These are phyloP conservation scores for Melieria crassipennis DNA, from an alignment of 2,888 invertebrate species.

Conservation along the genomic window DNA sequence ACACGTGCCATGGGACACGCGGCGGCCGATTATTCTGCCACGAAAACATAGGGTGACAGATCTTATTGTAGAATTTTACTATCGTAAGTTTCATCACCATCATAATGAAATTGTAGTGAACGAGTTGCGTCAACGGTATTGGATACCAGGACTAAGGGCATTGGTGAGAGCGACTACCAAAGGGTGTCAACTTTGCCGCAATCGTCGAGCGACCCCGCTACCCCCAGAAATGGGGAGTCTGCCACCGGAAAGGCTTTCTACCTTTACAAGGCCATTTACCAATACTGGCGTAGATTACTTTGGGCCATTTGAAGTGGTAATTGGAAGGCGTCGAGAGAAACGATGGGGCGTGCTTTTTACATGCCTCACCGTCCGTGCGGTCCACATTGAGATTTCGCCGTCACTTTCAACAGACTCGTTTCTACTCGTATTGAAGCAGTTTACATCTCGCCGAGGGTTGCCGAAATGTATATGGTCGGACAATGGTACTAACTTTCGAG, in stretches of 20 bases:
- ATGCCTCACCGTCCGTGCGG: conserved; percentile 26
- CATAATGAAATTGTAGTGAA: conserved; percentile 9
- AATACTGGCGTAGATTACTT: conserved; percentile 4
- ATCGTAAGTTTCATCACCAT: conserved; percentile 2
- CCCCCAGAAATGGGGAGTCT: conserved; percentile 3
- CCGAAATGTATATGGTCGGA: conserved; percentile 7
- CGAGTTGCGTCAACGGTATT: background rate
- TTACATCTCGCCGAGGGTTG: conserved; percentile 33
- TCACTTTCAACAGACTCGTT: conserved; percentile 34
- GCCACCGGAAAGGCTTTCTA: background rate
- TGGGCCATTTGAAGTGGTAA: background rate
- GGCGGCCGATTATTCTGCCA: conserved; percentile 5
- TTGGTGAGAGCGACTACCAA: background rate
- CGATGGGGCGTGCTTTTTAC: background rate
- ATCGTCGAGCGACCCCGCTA: background rate
- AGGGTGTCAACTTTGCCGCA: background rate
- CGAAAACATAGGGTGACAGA: background rate
- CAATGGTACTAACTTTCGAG: conserved; percentile 8
- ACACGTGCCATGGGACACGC: background rate
- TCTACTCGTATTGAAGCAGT: conserved; percentile 35
- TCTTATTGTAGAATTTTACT: background rate
- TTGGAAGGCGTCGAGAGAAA: background rate
- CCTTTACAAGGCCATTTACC: background rate
- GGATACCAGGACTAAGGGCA: background rate
- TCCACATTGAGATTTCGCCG: conserved; percentile 29